These are phyloP conservation scores for Gnathonemus longibarbis DNA, from an alignment of 2,113 vertebrate genomes.

Conservation along the genomic window DNA sequence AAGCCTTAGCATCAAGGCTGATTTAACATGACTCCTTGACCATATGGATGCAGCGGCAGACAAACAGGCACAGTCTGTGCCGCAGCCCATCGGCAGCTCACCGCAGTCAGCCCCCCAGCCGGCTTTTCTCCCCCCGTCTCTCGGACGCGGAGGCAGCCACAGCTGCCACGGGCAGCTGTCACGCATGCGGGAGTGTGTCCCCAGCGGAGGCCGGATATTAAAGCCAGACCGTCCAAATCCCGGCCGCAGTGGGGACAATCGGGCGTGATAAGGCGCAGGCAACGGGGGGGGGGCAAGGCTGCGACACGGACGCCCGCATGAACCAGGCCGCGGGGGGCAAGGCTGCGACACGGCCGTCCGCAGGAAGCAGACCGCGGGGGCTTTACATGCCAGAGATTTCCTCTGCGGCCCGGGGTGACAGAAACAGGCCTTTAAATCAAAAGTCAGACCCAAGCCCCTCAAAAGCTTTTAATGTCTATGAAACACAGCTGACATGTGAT, in stretches of 20 bases:
- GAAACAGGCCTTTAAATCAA: not conserved
- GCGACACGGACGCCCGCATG: too few relatives aligned
- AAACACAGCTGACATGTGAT: not conserved
- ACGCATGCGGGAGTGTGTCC: not conserved
- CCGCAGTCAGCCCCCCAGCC: not conserved
- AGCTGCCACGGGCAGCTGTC: not conserved
- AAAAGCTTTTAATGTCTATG: not conserved
- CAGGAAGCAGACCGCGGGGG: not conserved
- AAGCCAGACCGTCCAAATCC: not conserved
- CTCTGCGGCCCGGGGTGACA: not conserved
- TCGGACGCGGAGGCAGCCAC: not conserved
- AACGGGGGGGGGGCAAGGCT: not conserved
- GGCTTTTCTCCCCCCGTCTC: not conserved
- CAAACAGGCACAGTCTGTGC: not conserved
- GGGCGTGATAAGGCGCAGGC: not conserved
- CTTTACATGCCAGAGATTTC: not conserved
- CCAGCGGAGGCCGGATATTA: not conserved
- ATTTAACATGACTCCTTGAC: not conserved
- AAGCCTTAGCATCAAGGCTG: not conserved
- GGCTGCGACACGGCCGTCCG: too few relatives aligned
- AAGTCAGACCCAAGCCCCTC: not conserved
- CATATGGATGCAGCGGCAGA: not conserved
- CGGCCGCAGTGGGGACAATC: not conserved
- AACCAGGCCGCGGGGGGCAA: not conserved
- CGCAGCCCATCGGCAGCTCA: not conserved